phyloP scores from a whole-genome alignment of 2,888 invertebrate genomes.

The Lepidocyrtoides sp. region DNA sequence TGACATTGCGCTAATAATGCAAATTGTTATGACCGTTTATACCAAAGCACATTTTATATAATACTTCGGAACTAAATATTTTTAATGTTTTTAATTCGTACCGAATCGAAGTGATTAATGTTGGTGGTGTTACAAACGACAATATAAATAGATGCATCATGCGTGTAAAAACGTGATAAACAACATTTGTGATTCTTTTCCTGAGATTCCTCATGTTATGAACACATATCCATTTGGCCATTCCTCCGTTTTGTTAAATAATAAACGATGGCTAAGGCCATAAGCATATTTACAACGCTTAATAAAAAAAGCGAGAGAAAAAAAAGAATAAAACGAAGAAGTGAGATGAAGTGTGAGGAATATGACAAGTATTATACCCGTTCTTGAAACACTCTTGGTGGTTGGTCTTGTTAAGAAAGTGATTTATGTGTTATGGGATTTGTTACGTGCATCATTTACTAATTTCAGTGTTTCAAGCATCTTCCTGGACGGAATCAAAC shows the following conservation, averaged over 20 bases:
- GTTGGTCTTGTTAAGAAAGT: constrained; percentile 76
- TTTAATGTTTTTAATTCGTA: not conserved
- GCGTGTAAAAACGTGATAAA: constrained; percentile 48
- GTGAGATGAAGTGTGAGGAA: constrained; percentile 79
- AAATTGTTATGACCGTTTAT: too few relatives aligned
- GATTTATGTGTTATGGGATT: constrained; percentile 79
- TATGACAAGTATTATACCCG: constrained; percentile 78
- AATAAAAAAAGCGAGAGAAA: constrained; percentile 1
- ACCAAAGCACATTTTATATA: too few relatives aligned
- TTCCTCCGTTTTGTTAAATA: not conserved
- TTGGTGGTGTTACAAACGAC: not conserved
- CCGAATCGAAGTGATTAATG: constrained; percentile 41
- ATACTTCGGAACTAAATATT: too few relatives aligned
- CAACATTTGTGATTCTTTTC: constrained; percentile 52
- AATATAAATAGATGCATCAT: not conserved
- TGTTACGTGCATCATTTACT: constrained; percentile 81
- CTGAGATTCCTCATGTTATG: not conserved
- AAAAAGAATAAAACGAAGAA: constrained; percentile 40
- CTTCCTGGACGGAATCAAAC: constrained; percentile 48
- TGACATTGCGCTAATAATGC: too few relatives aligned
- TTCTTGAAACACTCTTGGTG: constrained; percentile 78
- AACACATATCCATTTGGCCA: constrained; percentile 17
- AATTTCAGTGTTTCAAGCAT: constrained; percentile 61
- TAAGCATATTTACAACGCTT: constrained; percentile 26
- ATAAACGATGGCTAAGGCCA: too few relatives aligned